These are phyloP conservation scores for Danionella cerebrum DNA, from an alignment of 2,113 vertebrate species.

Conservation along the genomic window DNA sequence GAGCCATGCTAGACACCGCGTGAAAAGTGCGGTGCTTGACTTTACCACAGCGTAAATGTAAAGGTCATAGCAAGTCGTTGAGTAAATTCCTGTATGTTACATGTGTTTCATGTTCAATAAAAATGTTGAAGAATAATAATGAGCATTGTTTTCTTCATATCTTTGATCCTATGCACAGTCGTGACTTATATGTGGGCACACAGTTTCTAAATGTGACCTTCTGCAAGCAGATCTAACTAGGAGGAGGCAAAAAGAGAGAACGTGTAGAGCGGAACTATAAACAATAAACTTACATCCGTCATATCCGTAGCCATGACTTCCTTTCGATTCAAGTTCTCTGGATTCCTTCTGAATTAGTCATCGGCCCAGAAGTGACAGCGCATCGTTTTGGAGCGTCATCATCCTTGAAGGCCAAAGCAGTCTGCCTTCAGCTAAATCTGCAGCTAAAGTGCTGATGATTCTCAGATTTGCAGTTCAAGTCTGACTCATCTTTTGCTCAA, in stretches of 20 bases:
- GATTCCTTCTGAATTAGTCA: conserved; percentile 5
- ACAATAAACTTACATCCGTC: neutral
- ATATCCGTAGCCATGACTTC: neutral
- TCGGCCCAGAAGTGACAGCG: neutral
- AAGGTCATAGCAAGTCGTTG: too few species aligned
- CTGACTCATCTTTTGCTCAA: conserved; percentile 5
- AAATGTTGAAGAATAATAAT: too few species aligned
- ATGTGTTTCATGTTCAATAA: too few species aligned
- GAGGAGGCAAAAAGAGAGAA: neutral
- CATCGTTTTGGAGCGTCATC: neutral
- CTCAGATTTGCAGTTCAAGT: neutral
- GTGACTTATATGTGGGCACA: neutral
- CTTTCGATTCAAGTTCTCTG: neutral
- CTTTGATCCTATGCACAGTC: too few species aligned
- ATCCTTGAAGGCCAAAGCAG: neutral
- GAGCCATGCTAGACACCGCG: too few species aligned
- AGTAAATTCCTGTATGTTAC: too few species aligned
- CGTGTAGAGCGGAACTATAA: neutral
- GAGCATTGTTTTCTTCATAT: too few species aligned
- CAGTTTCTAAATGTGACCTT: conserved; percentile 6
- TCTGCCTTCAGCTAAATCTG: neutral
- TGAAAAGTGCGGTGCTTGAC: too few species aligned
- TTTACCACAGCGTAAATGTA: too few species aligned
- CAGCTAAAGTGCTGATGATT: neutral
- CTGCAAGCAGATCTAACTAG: conserved; percentile 1